Base-by-base conservation (phyloP, 2,888 invertebrate species). In the Oxystoma pomonae region DNA sequence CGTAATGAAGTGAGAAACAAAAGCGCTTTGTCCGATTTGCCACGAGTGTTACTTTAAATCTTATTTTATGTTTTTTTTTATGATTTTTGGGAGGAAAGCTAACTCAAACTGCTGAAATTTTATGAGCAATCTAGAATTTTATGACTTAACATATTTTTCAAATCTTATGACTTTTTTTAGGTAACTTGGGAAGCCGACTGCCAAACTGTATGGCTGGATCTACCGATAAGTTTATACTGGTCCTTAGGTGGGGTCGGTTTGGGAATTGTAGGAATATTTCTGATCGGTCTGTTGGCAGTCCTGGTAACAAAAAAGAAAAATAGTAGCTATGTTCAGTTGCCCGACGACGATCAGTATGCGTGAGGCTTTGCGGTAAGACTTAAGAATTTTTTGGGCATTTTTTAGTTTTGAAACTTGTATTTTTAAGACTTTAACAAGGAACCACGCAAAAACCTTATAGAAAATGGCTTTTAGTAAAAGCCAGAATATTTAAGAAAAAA, bases 141-240 rank as follows among this genome's bases (percentile, higher is more conserved):
- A 35, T 3, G 35, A 12, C 35, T 35, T 35, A 7, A 35, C 35
- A 35, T 35, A 7, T 35, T 35, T 35, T 35, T 7, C 12, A 35
- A 7, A 35, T 35, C 35, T 7, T 35, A 35, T 35, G 12, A 7
- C 12, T 35, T 35, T 35, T 35, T 35, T 35, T 35, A 35, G 35
- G 35, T 12, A 35, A 35, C 35, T 12, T 91, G 91, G 90, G 82
- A 87, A 7, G 74, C 77, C 0, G 92, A 91, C 73, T 92, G 92
- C 57, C 65, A 67, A 22, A 62, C 9, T 18, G 19, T 5, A 3
- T 53, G 53, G 53, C 53, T 35, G 3, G 12, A 35, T 35, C 12
- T 35, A 35, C 35, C 53, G 7, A 3, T 53, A 7, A 53, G 5
- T 9, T n/a, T 17, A 3, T 53, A 53, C 19, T 19, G 16, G 53